These are phyloP conservation scores for Cephalotes varians DNA, from an alignment of 2,888 invertebrate species.

Conservation along the genomic window DNA sequence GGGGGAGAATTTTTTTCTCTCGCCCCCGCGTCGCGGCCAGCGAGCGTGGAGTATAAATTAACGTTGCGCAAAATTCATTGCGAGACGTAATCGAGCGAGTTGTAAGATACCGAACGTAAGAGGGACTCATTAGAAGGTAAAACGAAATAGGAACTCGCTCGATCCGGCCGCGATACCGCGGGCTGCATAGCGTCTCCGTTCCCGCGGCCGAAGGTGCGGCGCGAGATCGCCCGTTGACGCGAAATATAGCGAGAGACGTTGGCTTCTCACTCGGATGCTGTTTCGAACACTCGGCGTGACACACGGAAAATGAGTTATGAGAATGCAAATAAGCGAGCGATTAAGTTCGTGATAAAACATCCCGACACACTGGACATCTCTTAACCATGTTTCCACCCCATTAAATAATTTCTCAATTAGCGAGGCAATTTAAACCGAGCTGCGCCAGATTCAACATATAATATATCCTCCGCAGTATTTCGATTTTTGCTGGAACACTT, in stretches of 20 bases:
- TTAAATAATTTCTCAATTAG: not conserved
- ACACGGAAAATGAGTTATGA: conserved; percentile 14
- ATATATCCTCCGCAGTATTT: not conserved
- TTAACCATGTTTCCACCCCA: not conserved
- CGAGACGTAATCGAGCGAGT: conserved; percentile 37
- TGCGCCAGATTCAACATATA: not conserved
- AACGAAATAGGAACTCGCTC: conserved; percentile 21
- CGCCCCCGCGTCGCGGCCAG: not conserved
- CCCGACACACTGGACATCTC: not conserved
- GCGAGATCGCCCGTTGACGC: not conserved
- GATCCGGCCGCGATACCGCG: not conserved
- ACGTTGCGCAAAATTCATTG: conserved; percentile 44
- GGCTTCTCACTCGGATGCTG: not conserved
- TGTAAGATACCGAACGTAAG: not conserved
- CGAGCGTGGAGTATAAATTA: conserved; percentile 12
- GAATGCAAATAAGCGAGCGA: conserved; percentile 4
- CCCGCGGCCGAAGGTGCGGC: not conserved
- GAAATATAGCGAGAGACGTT: not conserved
- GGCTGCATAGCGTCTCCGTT: not conserved
- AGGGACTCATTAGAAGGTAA: conserved; percentile 15
- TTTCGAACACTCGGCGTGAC: conserved; percentile 13
- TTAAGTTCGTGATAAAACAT: conserved; percentile 1
- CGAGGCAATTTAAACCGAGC: not conserved
- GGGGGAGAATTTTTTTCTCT: not conserved
- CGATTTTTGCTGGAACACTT: not conserved